Conservation (phyloP, 2,797 vertebrate species). For the Spheniscus humboldti region DNA sequence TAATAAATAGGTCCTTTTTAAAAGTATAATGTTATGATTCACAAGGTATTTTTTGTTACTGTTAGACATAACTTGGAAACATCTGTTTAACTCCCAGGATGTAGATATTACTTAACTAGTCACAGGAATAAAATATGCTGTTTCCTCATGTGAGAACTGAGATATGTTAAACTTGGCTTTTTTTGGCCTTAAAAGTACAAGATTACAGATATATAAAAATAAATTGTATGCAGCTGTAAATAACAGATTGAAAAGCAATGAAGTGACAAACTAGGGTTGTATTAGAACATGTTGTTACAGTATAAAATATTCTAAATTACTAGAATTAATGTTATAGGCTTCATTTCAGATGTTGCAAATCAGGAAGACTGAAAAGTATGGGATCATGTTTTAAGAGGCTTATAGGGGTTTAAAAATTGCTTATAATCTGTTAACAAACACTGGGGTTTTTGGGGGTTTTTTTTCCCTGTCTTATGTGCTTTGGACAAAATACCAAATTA, state of each 20-base stretch:
- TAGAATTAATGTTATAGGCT: not conserved
- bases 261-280: not conserved
- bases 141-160: not conserved
- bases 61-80: not conserved
- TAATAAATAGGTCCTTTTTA: not conserved
- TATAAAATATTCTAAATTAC: not conserved
- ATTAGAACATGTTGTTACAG: not conserved
- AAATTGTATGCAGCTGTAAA: not conserved
- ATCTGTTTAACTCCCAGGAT: not conserved
- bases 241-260: not conserved
- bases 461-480: not conserved
- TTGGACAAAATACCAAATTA: not conserved
- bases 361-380: not conserved
- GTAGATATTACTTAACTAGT: not conserved
- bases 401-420: not conserved
- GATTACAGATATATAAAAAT: not conserved
- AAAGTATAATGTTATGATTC: not conserved
- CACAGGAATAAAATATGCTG: not conserved
- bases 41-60: not conserved
- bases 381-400: not conserved
- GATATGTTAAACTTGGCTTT: not conserved
- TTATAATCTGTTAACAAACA: not conserved
- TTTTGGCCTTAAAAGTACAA: not conserved
- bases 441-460: not conserved
- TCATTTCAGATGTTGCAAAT: not conserved